Evolutionary conservation across 2,113 vertebrate genomes (phyloP).

Genomic region (Corydoras sp.): DNA sequence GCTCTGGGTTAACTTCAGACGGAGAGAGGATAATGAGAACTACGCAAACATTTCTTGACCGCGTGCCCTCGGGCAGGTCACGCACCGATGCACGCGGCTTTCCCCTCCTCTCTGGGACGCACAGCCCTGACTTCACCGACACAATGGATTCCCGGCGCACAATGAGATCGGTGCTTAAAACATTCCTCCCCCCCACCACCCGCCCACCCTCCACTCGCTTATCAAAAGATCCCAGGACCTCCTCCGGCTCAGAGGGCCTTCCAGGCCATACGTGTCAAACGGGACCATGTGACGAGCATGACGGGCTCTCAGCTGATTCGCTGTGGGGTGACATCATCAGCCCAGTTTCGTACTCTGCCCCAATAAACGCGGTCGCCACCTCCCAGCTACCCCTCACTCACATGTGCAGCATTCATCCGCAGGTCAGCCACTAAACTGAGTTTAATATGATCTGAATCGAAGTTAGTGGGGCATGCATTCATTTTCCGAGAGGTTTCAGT

Average conservation of each 20-base stretch:
- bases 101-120: not conserved
- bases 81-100: not conserved
- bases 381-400: too few relatives aligned
- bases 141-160: conserved; percentile 9
- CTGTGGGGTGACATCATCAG: too few relatives aligned
- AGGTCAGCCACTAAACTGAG: too few relatives aligned
- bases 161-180: conserved; percentile 14
- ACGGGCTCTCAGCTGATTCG: too few relatives aligned
- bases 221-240: conserved; percentile 21
- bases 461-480: too few relatives aligned
- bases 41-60: conserved; percentile 16
- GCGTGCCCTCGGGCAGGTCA: not conserved
- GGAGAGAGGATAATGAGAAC: conserved; percentile 25
- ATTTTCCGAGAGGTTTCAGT: too few relatives aligned
- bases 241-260: conserved; percentile 6
- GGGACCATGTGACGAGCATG: not conserved
- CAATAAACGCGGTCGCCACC: too few relatives aligned
- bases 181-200: conserved; percentile 13
- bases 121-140: conserved; percentile 2
- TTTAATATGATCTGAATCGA: too few relatives aligned
- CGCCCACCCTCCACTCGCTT: conserved; percentile 7
- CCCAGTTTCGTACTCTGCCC: too few relatives aligned
- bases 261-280: conserved; percentile 1
- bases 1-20: conserved; percentile 9
- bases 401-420: too few relatives aligned